phyloP scores from a whole-genome alignment of 2,113 vertebrate genomes.

The Zingel zingel region DNA sequence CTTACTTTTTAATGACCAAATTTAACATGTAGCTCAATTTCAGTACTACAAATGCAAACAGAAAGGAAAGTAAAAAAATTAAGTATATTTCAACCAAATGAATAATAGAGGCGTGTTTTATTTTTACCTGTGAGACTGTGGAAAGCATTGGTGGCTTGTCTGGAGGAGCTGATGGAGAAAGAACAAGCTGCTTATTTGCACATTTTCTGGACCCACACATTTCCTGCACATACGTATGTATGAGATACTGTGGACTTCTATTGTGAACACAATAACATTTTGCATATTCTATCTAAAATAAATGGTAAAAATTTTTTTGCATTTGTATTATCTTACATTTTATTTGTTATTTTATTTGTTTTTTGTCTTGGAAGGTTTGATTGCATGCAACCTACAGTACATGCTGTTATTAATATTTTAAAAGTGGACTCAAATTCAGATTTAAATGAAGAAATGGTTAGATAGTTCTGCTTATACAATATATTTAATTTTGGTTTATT shows the following conservation, averaged over 20 bases:
- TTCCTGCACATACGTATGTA: not conserved
- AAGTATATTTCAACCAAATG: not conserved
- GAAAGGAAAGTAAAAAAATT: not conserved
- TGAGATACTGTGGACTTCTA: not conserved
- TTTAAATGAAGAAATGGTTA: no score
- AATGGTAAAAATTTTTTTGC: not conserved
- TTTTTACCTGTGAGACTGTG: constrained; percentile 75
- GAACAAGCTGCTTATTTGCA: not conserved
- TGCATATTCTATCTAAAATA: not conserved
- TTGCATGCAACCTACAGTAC: not conserved
- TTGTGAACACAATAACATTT: not conserved
- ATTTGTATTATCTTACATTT: not conserved
- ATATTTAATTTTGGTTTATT: not conserved
- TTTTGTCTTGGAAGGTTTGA: not conserved
- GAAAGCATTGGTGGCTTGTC: constrained; percentile 83
- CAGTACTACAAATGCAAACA: not conserved
- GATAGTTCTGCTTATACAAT: not conserved
- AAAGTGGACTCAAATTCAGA: no score
- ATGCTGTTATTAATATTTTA: not conserved
- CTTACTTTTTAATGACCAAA: not conserved
- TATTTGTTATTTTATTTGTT: no score
- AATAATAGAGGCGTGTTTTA: not conserved
- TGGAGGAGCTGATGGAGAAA: constrained; percentile 79
- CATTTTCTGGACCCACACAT: not conserved
- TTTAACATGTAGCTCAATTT: no score